Evolutionary conservation across 2,113 vertebrate genomes (phyloP).

Genomic region (Pollachius pollachius): DNA sequence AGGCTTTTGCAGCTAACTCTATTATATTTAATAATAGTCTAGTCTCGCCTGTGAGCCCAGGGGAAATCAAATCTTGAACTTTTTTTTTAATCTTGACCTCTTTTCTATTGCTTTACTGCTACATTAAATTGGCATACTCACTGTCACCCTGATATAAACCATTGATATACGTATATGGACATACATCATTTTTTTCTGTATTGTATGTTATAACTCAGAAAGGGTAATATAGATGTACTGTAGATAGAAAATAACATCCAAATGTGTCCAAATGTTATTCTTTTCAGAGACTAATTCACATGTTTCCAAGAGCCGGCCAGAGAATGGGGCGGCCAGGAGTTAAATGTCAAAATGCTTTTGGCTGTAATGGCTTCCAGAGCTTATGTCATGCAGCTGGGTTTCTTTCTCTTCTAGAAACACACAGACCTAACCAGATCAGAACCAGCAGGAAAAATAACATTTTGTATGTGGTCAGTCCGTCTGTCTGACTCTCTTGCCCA

Average conservation of each 20-base stretch:
- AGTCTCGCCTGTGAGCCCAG: no score
- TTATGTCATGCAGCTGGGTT: slow-evolving; percentile 74
- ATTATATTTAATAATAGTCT: no score
- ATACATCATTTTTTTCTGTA: no score
- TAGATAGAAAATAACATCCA: slow-evolving; percentile 11
- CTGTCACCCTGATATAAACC: no score
- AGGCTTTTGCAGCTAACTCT: no score
- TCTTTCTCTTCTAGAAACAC: slow-evolving; percentile 42
- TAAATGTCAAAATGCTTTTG: slow-evolving; percentile 60
- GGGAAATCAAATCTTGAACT: no score
- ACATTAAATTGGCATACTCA: no score
- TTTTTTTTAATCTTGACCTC: no score
- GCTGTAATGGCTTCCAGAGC: slow-evolving; percentile 74
- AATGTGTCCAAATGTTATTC: slow-evolving; percentile 9
- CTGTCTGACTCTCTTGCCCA: slow-evolving; percentile 44
- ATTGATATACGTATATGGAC: no score
- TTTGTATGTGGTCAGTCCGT: slow-evolving; percentile 60
- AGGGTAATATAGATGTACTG: no score
- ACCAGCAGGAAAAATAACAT: slow-evolving; percentile 48
- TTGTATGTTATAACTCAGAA: no score
- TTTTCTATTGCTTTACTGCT: no score
- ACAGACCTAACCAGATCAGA: slow-evolving; percentile 51
- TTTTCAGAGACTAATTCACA: slow-evolving; percentile 24
- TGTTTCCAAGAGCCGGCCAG: slow-evolving; percentile 31
- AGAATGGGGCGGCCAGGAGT: slow-evolving; percentile 37